Evolutionary conservation across 53 echinoderm and acorn worm species (phyloP).

Genomic region (Actinopyga echinites): DNA sequence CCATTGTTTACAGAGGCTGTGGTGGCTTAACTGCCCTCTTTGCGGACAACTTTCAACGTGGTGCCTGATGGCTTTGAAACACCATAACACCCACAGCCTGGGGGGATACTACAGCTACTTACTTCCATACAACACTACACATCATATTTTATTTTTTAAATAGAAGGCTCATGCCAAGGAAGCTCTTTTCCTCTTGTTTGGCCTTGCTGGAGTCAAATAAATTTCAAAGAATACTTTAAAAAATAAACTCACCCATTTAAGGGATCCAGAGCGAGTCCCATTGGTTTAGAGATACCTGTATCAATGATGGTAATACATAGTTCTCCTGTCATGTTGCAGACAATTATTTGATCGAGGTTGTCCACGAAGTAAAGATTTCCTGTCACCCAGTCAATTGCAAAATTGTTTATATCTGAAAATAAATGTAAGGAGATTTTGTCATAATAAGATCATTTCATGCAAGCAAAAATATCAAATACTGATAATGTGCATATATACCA

Average conservation of each 20-base stretch:
- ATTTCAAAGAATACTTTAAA: no score
- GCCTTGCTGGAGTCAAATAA: no score
- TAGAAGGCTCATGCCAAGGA: no score
- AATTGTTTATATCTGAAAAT: slow-evolving; percentile 74
- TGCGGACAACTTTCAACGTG: no score
- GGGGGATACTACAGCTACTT: no score
- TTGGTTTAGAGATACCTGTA: slow-evolving; percentile 55
- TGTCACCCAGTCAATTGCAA: slow-evolving; percentile 93
- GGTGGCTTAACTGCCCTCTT: no score
- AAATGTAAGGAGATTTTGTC: neutral
- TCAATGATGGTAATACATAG: slow-evolving; percentile 69
- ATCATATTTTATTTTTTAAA: no score
- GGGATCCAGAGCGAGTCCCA: slow-evolving; percentile 82
- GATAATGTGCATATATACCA: neutral
- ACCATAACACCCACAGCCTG: no score
- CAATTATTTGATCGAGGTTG: slow-evolving; percentile 69
- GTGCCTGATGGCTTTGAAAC: no score
- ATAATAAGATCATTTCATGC: neutral
- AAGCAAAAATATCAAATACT: neutral
- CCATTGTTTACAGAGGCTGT: no score
- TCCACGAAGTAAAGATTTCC: slow-evolving; percentile 91
- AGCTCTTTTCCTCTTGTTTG: no score
- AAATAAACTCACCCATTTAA: slow-evolving; percentile 60
- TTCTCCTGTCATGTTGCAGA: slow-evolving; percentile 55
- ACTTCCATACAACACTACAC: no score